A percentile compares a stretch with the other conserved stretches of the same genome.
phyloP scores from a whole-genome alignment of 2,888 invertebrate species.

The Apocheima hispidaria region DNA sequence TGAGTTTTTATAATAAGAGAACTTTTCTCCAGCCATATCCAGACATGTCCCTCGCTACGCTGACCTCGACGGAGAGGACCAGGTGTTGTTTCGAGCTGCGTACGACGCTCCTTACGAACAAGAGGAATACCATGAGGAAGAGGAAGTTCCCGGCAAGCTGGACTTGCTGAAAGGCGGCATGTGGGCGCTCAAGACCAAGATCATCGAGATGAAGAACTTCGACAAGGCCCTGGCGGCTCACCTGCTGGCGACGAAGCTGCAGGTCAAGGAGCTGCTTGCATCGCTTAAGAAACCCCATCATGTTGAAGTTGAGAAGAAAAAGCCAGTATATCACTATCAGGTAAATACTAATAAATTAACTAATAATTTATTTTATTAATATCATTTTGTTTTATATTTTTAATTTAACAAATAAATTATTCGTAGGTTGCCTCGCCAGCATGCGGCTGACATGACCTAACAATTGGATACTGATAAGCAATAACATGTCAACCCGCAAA shows the following conservation, averaged over 20 bases:
- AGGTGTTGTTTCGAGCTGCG: constrained; percentile 71
- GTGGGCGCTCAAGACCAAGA: constrained; percentile 75
- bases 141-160: constrained; percentile 66
- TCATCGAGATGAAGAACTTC: constrained; percentile 74
- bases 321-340: constrained; percentile 67
- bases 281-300: constrained; percentile 64
- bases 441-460: too few species aligned
- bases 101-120: constrained; percentile 75
- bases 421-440: too few species aligned
- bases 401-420: too few species aligned
- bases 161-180: constrained; percentile 76
- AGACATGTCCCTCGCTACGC: constrained; percentile 64
- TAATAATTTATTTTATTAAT: too few species aligned
- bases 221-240: constrained; percentile 75
- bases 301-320: constrained; percentile 57
- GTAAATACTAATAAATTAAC: constrained; percentile 43
- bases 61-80: constrained; percentile 75
- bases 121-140: constrained; percentile 61
- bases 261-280: constrained; percentile 69
- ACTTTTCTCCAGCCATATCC: constrained; percentile 52
- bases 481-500: too few species aligned
- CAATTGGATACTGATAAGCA: too few species aligned
- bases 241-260: constrained; percentile 70
- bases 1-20: neutral
- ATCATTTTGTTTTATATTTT: too few species aligned